A percentile compares a stretch with the other conserved stretches of the same genome.
phyloP scores from a whole-genome alignment of 2,888 invertebrate species.

The Chorisops tibialis region DNA sequence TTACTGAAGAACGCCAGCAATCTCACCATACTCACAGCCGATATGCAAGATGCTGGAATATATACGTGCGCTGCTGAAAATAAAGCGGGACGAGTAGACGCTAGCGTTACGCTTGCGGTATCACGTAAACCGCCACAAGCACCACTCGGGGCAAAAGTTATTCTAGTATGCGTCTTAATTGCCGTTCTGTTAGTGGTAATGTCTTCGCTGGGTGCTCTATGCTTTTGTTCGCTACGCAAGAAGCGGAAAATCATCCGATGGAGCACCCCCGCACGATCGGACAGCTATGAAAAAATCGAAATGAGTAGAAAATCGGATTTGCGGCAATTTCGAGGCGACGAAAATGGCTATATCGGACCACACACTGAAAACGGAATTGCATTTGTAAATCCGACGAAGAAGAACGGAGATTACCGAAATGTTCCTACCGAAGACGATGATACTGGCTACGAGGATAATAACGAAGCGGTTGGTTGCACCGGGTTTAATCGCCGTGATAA shows the following conservation, averaged over 20 bases:
- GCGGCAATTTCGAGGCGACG: conserved; percentile 34
- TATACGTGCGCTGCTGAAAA: conserved; percentile 79
- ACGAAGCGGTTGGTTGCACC: conserved; percentile 48
- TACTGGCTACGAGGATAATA: conserved; percentile 60
- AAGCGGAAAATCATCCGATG: conserved; percentile 60
- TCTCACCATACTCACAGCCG: conserved; percentile 69
- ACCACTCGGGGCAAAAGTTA: conserved; percentile 58
- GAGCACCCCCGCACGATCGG: conserved; percentile 54
- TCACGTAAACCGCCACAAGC: conserved; percentile 63
- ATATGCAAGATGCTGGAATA: conserved; percentile 70
- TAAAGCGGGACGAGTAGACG: conserved; percentile 73
- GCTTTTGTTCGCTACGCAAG: conserved; percentile 57
- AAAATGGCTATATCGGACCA: conserved; percentile 33
- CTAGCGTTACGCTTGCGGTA: conserved; percentile 69
- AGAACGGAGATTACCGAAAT: conserved; percentile 69
- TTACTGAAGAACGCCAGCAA: conserved; percentile 67
- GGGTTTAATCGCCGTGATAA: conserved; percentile 39
- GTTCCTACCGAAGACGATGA: conserved; percentile 65
- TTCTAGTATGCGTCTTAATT: conserved; percentile 67
- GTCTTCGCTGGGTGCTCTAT: conserved; percentile 65
- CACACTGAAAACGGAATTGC: conserved; percentile 43
- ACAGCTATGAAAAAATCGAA: conserved; percentile 78
- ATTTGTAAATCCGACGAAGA: conserved; percentile 52
- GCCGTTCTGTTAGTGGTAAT: conserved; percentile 66
- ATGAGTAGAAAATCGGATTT: conserved; percentile 59